These are phyloP conservation scores for Propithecus deckenii DNA, from an alignment of 2,797 vertebrate species.

Conservation along the genomic window DNA sequence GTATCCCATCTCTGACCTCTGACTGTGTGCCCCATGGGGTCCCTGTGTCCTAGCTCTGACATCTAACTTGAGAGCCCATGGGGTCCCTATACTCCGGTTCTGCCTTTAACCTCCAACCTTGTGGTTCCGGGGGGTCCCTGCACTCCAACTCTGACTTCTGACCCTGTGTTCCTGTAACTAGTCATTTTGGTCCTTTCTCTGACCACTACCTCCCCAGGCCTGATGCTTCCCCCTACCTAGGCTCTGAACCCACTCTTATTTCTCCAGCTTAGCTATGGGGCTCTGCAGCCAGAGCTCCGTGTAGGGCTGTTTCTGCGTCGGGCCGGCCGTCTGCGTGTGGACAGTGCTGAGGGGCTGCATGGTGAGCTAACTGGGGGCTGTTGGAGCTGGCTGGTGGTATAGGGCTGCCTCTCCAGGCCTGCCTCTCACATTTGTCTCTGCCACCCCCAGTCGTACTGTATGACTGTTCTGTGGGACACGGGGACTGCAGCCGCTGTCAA, in stretches of 20 bases:
- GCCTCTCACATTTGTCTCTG: neutral
- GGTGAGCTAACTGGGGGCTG: conserved; percentile 82
- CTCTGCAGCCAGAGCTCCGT: conserved; percentile 89
- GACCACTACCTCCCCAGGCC: neutral
- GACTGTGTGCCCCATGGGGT: neutral
- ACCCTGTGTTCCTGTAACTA: neutral
- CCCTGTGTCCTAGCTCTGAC: neutral
- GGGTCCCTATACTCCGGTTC: neutral
- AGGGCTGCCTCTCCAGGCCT: neutral
- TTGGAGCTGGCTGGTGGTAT: rapidly evolving
- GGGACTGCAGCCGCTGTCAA: conserved; percentile 96
- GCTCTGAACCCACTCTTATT: conserved; percentile 53
- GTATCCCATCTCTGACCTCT: neutral
- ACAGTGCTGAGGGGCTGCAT: conserved; percentile 92
- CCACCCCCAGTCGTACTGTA: conserved; percentile 92
- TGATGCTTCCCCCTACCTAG: no score
- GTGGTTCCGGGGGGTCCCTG: neutral
- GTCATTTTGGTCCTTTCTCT: neutral
- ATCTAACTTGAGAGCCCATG: neutral
- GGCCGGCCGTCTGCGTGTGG: conserved; percentile 92
- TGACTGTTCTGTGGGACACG: conserved; percentile 95
- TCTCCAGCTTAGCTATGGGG: conserved; percentile 92
- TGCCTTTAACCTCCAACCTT: neutral
- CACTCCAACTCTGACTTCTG: neutral
- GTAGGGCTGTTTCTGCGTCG: conserved; percentile 94